Base-by-base conservation (phyloP, 2,113 vertebrate species). In the Nothoprocta pentlandii region DNA sequence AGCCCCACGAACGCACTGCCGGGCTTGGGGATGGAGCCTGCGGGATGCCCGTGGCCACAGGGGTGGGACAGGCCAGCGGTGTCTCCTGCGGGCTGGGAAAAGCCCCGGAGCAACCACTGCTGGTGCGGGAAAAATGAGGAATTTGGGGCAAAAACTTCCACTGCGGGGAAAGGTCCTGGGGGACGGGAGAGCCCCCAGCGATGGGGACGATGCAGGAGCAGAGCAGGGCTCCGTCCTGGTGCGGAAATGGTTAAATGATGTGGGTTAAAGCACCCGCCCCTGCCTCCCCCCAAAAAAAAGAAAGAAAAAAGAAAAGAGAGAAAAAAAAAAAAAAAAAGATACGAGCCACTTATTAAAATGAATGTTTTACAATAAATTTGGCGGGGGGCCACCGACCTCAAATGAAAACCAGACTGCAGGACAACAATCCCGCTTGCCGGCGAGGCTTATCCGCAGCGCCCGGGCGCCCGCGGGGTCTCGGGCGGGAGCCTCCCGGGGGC, bases 261-360 rank as follows among this genome's bases (percentile, higher is more conserved):
- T 64, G 84, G 54, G 63, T 42, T 90, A 25, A n/a, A 49, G 46
- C 34, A 49, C 34, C 49, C 22, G 20, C 47, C 46, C 20, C 46
- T 8, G 6, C 36, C 47, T 21, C 47, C 47, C 4, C 46, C 19
- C 17, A 20, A 39, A 49, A 49, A 49, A 49, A 49, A 49, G 22
- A 10, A 49, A 49, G 22, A 21, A 47, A 30, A 46, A 20, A 26
- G 23, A 44, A 36, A 59, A 58, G 25, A 53, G 34, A 34, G 2
- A 41, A 49, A 49, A 20, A 17, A 20, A 23, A 32, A 21, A 10
- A 10, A 59, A n/a, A 82, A 80, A 92, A 86, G 69, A 94, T 90
- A 89, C 5, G 71, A 97, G 90, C 91, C 93, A 94, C 92, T 96
- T 95, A 96, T 96, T 97, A 95, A 96, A 96, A 96, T 93, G 92